phyloP scores from a whole-genome alignment of 2,113 vertebrate species.

The Paralichthys olivaceus region DNA sequence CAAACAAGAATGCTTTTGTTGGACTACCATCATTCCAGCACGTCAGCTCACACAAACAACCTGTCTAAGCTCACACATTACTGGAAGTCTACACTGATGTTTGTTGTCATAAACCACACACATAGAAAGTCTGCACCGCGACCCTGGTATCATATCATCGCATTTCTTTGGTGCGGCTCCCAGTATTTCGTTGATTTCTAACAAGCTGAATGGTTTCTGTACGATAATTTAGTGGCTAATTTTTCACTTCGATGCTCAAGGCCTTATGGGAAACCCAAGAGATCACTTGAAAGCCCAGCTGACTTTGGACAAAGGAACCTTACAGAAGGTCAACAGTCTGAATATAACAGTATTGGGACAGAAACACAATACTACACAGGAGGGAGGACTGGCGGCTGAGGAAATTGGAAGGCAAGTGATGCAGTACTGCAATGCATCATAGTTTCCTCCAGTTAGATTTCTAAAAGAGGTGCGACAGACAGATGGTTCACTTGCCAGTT shows the following conservation, averaged over 20 bases:
- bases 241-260: constrained; percentile 40
- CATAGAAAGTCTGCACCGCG: constrained; percentile 37
- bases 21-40: constrained; percentile 47
- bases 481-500: constrained; percentile 56
- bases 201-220: constrained; percentile 58
- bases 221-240: constrained; percentile 19
- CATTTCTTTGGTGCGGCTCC: constrained; percentile 44
- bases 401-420: constrained; percentile 62
- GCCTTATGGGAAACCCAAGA: constrained; percentile 27
- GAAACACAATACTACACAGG: constrained; percentile 71
- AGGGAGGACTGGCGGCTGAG: constrained; percentile 51
- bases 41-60: constrained; percentile 63
- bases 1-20: constrained; percentile 70
- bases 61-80: constrained; percentile 58
- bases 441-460: constrained; percentile 61
- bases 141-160: constrained; percentile 41
- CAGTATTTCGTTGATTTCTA: constrained; percentile 51
- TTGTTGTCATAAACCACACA: constrained; percentile 65
- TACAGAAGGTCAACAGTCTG: constrained; percentile 45
- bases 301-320: constrained; percentile 48
- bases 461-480: constrained; percentile 30
- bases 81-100: constrained; percentile 39
- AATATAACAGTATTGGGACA: constrained; percentile 50
- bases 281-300: constrained; percentile 53
- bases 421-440: constrained; percentile 58